phyloP scores from a whole-genome alignment of 2,113 vertebrate species.

The Phalacrocorax brasilianus region DNA sequence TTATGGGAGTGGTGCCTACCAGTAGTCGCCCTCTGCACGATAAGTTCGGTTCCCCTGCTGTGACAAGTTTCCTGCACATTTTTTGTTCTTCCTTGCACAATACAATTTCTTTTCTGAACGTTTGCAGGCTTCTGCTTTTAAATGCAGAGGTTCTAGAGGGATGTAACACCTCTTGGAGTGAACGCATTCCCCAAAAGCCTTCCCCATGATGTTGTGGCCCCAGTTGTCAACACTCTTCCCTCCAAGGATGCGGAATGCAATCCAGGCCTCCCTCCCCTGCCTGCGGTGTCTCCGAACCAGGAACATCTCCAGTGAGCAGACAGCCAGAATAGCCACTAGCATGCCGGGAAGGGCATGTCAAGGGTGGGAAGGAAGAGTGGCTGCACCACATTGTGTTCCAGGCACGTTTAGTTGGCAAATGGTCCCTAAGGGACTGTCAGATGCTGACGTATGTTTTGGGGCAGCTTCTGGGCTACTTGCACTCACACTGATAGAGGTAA shows the following conservation, averaged over 20 bases:
- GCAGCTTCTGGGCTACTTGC: background rate
- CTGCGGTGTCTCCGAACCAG: background rate
- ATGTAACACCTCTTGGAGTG: fast-evolving
- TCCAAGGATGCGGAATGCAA: background rate
- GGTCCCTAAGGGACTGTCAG: background rate
- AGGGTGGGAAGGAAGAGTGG: conserved; percentile 8
- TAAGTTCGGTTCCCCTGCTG: background rate
- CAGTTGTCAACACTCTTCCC: background rate
- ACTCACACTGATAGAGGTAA: background rate
- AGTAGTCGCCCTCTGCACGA: background rate
- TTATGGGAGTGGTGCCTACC: background rate
- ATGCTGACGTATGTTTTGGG: background rate
- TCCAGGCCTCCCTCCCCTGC: background rate
- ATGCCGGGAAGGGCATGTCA: background rate
- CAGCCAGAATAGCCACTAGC: background rate
- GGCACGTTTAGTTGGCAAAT: background rate
- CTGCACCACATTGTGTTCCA: background rate
- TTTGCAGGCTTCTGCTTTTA: background rate
- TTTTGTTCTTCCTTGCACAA: background rate
- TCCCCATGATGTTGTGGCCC: background rate
- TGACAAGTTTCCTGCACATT: background rate
- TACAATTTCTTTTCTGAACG: background rate
- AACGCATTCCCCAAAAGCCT: background rate
- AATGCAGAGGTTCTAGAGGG: background rate
- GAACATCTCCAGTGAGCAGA: background rate